Percentiles rank a stretch among this genome's conserved stretches.
These are phyloP conservation scores for Drosophila melanogaster DNA, from an alignment of 1,140 invertebrate genomes.

Conservation along the genomic window Release_6_plus_ISO1_MT NT_033777.3:13313001-13313500, in stretches of 20 bases:
- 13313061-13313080: conserved; percentile 9
- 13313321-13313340: too few species aligned
- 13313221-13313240: too few species aligned
- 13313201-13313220: neutral
- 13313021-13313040: neutral
- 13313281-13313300: neutral
- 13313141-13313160: conserved; percentile 25
- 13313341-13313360: conserved; percentile 97
- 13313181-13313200: neutral
- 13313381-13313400: conserved; percentile 89
- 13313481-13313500: conserved; percentile 91
- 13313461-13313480: conserved; percentile 96
- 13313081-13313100: conserved; percentile 14
- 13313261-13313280: neutral
- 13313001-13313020: too few species aligned
- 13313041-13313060: conserved; percentile 14
- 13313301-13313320: too few species aligned
- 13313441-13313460: conserved; percentile 90
- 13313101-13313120: conserved; percentile 21
- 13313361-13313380: conserved; percentile 94
- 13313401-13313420: conserved; percentile 93
- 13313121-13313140: conserved; percentile 21
- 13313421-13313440: conserved; percentile 91
- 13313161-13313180: neutral
- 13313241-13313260: neutral